Evolutionary conservation across 2,888 invertebrate genomes (phyloP).

Genomic region (Auanema freiburgensis): DNA sequence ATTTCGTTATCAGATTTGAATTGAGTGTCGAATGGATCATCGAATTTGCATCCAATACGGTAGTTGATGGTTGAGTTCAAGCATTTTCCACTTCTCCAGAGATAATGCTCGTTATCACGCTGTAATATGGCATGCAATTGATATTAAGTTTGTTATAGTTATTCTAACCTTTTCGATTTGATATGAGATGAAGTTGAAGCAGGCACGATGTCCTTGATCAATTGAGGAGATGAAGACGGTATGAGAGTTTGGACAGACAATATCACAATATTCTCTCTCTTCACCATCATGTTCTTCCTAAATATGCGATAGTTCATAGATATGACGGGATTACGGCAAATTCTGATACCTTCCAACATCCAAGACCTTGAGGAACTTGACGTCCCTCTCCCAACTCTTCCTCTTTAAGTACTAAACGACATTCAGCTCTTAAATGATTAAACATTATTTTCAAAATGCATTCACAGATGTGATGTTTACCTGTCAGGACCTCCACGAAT

Average conservation of each 20-base stretch:
- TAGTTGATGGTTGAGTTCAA: slow-evolving; percentile 59
- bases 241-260: slow-evolving; percentile 63
- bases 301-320: slow-evolving; percentile 9
- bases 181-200: slow-evolving; percentile 63
- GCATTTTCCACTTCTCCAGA: slow-evolving; percentile 61
- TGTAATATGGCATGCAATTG: slow-evolving; percentile 9
- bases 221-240: slow-evolving; percentile 56
- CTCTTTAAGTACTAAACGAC: slow-evolving; percentile 58
- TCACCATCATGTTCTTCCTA: slow-evolving; percentile 58
- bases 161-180: slow-evolving; percentile 51
- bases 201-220: slow-evolving; percentile 56
- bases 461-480: neutral
- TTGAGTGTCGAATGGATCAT: slow-evolving; percentile 60
- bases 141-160: neutral
- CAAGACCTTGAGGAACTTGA: slow-evolving; percentile 56
- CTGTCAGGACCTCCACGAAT: slow-evolving; percentile 54
- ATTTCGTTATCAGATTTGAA: slow-evolving; percentile 60
- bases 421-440: slow-evolving; percentile 32
- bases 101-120: slow-evolving; percentile 43
- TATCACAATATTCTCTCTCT: slow-evolving; percentile 59
- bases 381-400: slow-evolving; percentile 54
- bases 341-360: slow-evolving; percentile 54
- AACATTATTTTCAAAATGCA: neutral
- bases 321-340: neutral
- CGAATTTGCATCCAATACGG: slow-evolving; percentile 62